These are phyloP conservation scores for Dasysyrphus albostriatus DNA, from an alignment of 2,888 invertebrate species.

Conservation along the genomic window DNA sequence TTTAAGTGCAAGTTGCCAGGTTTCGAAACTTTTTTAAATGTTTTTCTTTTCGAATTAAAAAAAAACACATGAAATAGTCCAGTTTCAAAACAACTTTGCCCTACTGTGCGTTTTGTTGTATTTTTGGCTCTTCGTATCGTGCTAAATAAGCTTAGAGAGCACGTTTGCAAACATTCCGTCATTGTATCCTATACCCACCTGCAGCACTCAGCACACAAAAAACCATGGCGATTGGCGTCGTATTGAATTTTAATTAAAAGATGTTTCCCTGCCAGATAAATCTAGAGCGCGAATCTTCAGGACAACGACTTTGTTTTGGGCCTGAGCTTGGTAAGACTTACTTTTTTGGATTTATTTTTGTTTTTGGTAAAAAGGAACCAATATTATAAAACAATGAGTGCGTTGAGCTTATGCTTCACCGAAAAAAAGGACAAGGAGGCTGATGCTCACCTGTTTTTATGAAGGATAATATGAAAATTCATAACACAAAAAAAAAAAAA, in stretches of 20 bases:
- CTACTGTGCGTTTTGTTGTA: conserved; percentile 3
- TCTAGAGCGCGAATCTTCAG: conserved; percentile 46
- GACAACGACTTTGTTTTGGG: conserved; percentile 54
- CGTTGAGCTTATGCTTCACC: conserved; percentile 53
- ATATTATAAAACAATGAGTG: conserved; percentile 56
- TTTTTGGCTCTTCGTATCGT: conserved; percentile 47
- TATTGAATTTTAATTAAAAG: conserved; percentile 76
- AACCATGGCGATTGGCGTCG: conserved; percentile 62
- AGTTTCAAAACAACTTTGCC: background rate
- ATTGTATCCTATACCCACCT: conserved; percentile 48
- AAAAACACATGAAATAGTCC: background rate
- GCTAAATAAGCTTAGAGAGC: conserved; percentile 52
- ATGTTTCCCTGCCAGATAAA: conserved; percentile 69
- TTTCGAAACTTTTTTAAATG: no score
- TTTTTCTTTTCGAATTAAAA: no score
- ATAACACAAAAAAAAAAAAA: background rate
- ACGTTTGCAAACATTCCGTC: conserved; percentile 55
- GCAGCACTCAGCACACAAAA: conserved; percentile 55
- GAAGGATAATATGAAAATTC: conserved; percentile 44
- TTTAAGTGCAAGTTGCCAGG: no score
- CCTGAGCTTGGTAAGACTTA: conserved; percentile 37
- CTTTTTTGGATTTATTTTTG: background rate
- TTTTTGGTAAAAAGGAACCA: conserved; percentile 24
- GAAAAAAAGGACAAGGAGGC: background rate
- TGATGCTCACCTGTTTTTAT: conserved; percentile 66